phyloP scores from a whole-genome alignment of 2,113 vertebrate species.

The Mus musculus region GRCm39 chr17:15174001-15174500 shows the following conservation, averaged over 20 bases:
- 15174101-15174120: not conserved
- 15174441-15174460: not conserved
- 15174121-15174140: rapidly evolving
- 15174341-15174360: slow-evolving; percentile 94
- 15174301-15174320: slow-evolving; percentile 99
- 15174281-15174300: slow-evolving; percentile 99
- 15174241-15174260: not conserved
- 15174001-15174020: not conserved
- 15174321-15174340: slow-evolving; percentile 95
- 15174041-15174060: not conserved
- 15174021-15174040: not conserved
- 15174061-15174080: rapidly evolving
- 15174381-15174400: slow-evolving; percentile 90
- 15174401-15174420: slow-evolving; percentile 53
- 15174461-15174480: rapidly evolving
- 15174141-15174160: not conserved
- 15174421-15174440: rapidly evolving
- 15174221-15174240: not conserved
- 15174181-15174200: rapidly evolving
- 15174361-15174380: slow-evolving; percentile 98
- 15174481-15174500: not conserved
- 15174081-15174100: too few relatives aligned
- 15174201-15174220: rapidly evolving
- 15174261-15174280: slow-evolving; percentile 88
- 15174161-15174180: not conserved